Conservation (phyloP, 2,888 invertebrate genomes). For the Smittia aterrima region DNA sequence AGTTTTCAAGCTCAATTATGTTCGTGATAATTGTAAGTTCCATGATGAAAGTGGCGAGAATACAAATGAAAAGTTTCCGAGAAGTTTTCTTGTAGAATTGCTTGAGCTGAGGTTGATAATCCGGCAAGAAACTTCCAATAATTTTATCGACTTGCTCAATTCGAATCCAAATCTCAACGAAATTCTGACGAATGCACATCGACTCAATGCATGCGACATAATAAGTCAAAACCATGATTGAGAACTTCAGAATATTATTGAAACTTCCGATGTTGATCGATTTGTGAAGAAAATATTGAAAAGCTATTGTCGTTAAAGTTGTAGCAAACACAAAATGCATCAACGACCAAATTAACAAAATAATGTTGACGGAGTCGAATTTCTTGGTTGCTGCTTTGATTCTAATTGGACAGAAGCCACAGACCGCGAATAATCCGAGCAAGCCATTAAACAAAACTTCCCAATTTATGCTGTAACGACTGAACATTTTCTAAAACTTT, state of each 20-base stretch:
- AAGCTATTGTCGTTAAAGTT: conserved; percentile 21
- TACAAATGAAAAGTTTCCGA: conserved; percentile 39
- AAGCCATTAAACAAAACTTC: neutral
- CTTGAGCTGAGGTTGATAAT: conserved; percentile 19
- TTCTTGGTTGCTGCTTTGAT: neutral
- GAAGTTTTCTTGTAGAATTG: conserved; percentile 39
- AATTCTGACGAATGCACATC: conserved; percentile 35
- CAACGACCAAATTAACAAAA: conserved; percentile 40
- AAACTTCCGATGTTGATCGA: conserved; percentile 13
- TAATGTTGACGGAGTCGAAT: neutral
- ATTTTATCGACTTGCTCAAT: conserved; percentile 25
- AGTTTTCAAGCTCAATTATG: conserved; percentile 24
- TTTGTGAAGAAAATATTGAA: neutral
- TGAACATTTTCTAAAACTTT: neutral
- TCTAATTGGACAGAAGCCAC: conserved; percentile 42
- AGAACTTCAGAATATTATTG: conserved; percentile 43
- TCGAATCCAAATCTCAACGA: conserved; percentile 42
- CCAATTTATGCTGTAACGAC: neutral
- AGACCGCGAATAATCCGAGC: neutral
- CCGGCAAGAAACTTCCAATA: conserved; percentile 24
- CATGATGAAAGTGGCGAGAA: conserved; percentile 20
- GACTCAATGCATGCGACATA: conserved; percentile 42
- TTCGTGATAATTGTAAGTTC: conserved; percentile 35
- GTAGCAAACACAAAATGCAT: conserved; percentile 20
- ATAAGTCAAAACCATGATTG: conserved; percentile 42